phyloP scores from a whole-genome alignment of 2,113 vertebrate species.

The Pelmatolapia mariae region DNA sequence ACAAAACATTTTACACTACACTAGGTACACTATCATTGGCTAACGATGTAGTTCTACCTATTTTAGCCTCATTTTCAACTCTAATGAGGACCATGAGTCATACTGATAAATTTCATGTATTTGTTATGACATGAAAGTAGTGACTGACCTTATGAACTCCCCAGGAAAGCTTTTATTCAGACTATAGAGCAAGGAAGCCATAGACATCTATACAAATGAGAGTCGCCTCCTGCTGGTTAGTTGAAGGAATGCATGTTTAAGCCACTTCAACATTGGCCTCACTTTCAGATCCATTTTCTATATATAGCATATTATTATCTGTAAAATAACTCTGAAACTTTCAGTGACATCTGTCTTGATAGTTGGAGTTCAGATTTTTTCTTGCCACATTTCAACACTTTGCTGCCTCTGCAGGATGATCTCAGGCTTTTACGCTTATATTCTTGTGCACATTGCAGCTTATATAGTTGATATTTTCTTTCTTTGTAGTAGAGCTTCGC shows the following conservation, averaged over 20 bases:
- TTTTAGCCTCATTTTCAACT: rapidly evolving
- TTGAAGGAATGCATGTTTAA: neutral
- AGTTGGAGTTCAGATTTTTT: neutral
- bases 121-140: neutral
- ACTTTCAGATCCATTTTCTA: neutral
- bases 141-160: neutral
- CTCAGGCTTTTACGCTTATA: neutral
- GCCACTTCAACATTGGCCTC: neutral
- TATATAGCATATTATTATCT: neutral
- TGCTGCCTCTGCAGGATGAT: neutral
- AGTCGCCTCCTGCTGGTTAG: neutral
- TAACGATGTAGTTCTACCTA: neutral
- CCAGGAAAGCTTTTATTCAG: neutral
- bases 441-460: neutral
- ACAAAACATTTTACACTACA: rapidly evolving
- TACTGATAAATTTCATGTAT: rapidly evolving
- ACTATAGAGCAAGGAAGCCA: neutral
- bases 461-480: neutral
- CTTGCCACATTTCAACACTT: neutral
- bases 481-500: neutral
- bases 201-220: neutral
- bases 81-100: neutral
- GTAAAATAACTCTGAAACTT: neutral
- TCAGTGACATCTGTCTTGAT: no score
- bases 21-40: neutral